A percentile compares a stretch with the other conserved stretches of the same genome.
Evolutionary conservation across 2,888 invertebrate species (phyloP).

Genomic region (Celastrina argiolus): DNA sequence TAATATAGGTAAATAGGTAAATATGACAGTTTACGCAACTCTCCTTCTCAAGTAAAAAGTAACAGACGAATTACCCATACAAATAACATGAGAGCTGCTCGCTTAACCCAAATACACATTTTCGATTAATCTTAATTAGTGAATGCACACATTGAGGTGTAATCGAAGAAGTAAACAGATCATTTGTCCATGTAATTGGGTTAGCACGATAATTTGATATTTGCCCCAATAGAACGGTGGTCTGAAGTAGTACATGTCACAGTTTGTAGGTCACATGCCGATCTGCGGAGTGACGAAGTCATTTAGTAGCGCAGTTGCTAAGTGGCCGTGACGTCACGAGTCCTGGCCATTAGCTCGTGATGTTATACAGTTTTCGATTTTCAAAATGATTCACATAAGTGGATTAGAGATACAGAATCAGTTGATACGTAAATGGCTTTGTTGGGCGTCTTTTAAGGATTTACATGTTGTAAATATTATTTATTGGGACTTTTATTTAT

Average conservation of each 20-base stretch:
- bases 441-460: neutral
- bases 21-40: neutral
- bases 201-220: conserved; percentile 17
- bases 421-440: neutral
- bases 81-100: neutral
- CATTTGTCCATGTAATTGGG: conserved; percentile 3
- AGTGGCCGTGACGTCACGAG: conserved; percentile 14
- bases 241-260: conserved; percentile 13
- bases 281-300: conserved; percentile 16
- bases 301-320: neutral
- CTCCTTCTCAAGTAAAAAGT: neutral
- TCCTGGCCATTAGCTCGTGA: conserved; percentile 20
- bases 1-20: too few species aligned
- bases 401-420: neutral
- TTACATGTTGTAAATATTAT: neutral
- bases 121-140: conserved; percentile 1
- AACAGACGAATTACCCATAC: neutral
- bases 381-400: conserved; percentile 20
- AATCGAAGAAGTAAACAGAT: conserved; percentile 20
- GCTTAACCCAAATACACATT: neutral
- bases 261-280: conserved; percentile 14
- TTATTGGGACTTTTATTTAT: conserved; percentile 3
- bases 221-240: neutral
- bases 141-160: conserved; percentile 16
- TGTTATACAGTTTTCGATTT: conserved; percentile 23